A percentile compares a stretch with the other conserved stretches of the same genome.
phyloP scores from a whole-genome alignment of 1,140 invertebrate genomes.

The Hirudo medicinalis region DNA sequence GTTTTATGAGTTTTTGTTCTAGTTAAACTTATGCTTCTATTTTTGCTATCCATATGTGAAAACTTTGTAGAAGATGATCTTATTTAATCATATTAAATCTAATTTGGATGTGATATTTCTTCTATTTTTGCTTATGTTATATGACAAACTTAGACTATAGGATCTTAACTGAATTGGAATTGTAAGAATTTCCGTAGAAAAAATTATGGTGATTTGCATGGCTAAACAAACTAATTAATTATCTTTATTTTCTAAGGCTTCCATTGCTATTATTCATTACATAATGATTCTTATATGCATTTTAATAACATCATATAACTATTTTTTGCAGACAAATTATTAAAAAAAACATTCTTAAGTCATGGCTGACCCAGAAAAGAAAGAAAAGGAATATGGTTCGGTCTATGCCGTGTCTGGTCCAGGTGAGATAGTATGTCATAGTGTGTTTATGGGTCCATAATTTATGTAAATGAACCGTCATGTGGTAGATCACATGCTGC shows the following conservation, averaged over 20 bases:
- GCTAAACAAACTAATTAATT: not conserved
- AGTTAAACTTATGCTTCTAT: not conserved
- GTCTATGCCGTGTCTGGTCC: slow-evolving; percentile 92
- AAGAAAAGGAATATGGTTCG: slow-evolving; percentile 76
- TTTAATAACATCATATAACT: not conserved
- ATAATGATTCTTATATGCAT: not conserved
- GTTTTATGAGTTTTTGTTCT: not conserved
- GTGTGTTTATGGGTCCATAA: slow-evolving; percentile 24
- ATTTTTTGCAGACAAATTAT: not conserved
- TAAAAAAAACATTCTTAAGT: not conserved
- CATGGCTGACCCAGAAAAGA: slow-evolving; percentile 50
- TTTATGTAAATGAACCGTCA: slow-evolving; percentile 10
- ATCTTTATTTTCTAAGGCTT: not conserved
- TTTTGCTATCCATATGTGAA: no score
- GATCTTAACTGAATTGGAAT: no score
- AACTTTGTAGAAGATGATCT: no score
- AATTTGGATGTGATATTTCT: no score
- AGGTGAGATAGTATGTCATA: slow-evolving; percentile 57
- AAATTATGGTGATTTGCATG: no score
- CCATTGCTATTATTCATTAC: not conserved
- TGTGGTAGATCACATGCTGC: not conserved
- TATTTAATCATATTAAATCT: no score
- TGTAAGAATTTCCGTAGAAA: no score
- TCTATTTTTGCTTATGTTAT: no score
- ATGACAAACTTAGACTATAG: no score